These are phyloP conservation scores for Myotis yumanensis DNA, from an alignment of 2,113 vertebrate species.

Conservation along the genomic window DNA sequence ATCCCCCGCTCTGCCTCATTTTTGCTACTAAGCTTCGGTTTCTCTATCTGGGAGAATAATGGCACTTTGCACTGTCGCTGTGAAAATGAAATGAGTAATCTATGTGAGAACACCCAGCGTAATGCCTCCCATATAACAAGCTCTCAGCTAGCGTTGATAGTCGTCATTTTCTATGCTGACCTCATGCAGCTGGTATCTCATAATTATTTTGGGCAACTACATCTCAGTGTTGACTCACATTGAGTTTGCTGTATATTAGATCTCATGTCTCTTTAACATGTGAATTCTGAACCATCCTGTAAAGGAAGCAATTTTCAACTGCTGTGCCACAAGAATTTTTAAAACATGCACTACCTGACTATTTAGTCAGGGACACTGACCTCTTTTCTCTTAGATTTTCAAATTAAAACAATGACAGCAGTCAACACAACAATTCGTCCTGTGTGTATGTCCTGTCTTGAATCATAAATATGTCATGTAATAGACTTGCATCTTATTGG, in stretches of 20 bases:
- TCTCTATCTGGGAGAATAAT: background rate
- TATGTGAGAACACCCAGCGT: background rate
- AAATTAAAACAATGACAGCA: background rate
- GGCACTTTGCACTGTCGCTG: background rate
- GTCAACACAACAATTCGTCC: background rate
- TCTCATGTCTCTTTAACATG: background rate
- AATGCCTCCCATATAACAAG: no score
- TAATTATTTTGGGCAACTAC: background rate
- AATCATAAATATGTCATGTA: background rate
- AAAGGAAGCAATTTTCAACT: background rate
- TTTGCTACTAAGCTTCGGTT: background rate
- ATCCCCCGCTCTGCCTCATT: background rate
- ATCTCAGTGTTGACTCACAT: background rate
- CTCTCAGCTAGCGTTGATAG: no score
- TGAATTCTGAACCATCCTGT: background rate
- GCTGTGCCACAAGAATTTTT: background rate
- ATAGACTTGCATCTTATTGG: background rate
- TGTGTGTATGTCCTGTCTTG: background rate
- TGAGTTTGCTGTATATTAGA: background rate
- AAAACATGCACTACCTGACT: background rate
- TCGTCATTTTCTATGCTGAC: background rate
- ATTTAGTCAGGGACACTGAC: background rate
- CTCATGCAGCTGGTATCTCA: background rate
- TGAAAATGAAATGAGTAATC: background rate
- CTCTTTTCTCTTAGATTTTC: background rate